A percentile compares a stretch with the other conserved stretches of the same genome.
Conservation (phyloP, 2,797 vertebrate species). For the Salmo trutta region DNA sequence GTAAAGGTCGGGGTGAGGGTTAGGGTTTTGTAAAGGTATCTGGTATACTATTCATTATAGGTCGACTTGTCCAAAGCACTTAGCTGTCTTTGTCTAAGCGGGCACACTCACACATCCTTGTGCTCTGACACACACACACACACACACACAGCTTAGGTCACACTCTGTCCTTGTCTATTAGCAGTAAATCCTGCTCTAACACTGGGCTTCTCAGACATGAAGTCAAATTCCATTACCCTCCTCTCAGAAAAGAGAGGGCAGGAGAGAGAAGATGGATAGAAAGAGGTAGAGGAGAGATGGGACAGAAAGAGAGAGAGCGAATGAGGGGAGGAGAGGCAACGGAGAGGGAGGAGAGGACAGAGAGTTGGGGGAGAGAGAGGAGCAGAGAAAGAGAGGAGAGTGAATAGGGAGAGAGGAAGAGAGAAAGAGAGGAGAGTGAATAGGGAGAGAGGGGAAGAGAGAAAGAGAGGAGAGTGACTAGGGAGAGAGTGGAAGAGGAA, state of each 20-base stretch:
- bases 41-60: background rate
- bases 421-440: background rate
- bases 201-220: slow-evolving; percentile 15
- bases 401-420: too few relatives aligned
- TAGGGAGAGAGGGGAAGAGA: too few relatives aligned
- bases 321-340: background rate
- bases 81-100: background rate
- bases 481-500: too few relatives aligned
- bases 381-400: background rate
- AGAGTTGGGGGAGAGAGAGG: too few relatives aligned
- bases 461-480: too few relatives aligned
- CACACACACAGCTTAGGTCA: slow-evolving; percentile 22
- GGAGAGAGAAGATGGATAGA: background rate
- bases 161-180: slow-evolving; percentile 26
- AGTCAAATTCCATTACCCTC: slow-evolving; percentile 29
- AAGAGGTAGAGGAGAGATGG: too few relatives aligned
- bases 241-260: background rate
- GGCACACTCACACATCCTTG: slow-evolving; percentile 10
- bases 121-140: slow-evolving; percentile 9
- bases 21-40: background rate
- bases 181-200: slow-evolving; percentile 22
- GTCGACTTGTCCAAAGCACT: slow-evolving; percentile 7
- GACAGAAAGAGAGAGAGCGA: background rate
- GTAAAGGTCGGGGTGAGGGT: background rate
- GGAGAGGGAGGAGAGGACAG: background rate